Evolutionary conservation across 1,140 invertebrate genomes (phyloP), one percentile per base, ranked within the genome.

Genomic region (Rhizoglyphus robini): DNA sequence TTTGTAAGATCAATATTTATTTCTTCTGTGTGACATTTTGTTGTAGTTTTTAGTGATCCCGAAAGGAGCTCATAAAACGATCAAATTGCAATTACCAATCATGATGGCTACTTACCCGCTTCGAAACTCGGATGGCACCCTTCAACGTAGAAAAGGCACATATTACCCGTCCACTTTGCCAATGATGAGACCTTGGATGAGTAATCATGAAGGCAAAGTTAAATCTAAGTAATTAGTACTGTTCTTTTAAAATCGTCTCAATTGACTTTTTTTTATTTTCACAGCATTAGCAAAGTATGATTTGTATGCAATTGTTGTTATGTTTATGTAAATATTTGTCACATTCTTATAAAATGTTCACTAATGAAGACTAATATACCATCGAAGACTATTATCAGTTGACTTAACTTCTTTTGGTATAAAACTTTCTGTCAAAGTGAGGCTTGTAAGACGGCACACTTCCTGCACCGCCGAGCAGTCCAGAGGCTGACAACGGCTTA

Each of bases 31-130:
- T 25, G 20, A 64, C 13, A 20, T 30, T 3, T 4, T 63, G 4
- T 5, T 70, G 38, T 79, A 92, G 88, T 94, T 95, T 74, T 84
- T 91, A 66, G 86, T 94, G 70, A 85, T 85, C 72, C 89, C 90
- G 66, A 91, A 90, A 76, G 90, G 88, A 68, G 78, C 91, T 72
- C 88, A 93, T 73, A 93, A 92, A 76, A 86, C 90, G 71, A 86
- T 94, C 31, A 93, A 92, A 76, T 78, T 95, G 2, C 90, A 94
- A 74, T 80, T 94, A 73, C 91, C 91, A 25, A 91, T 95, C 67
- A 83, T 93, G 73, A 80, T 95, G 75, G 91, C 88, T 18, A 94
- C 90, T n/a, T 95, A 94, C 77, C 90, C 90, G 0, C 81, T 92
- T 71, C 79, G 87, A 18, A 76, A 76, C 63, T 69, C 69, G 0